Evolutionary conservation across 1,140 invertebrate genomes (phyloP), one percentile per base, ranked within the genome.

Genomic region (Drosophila leontia): DNA sequence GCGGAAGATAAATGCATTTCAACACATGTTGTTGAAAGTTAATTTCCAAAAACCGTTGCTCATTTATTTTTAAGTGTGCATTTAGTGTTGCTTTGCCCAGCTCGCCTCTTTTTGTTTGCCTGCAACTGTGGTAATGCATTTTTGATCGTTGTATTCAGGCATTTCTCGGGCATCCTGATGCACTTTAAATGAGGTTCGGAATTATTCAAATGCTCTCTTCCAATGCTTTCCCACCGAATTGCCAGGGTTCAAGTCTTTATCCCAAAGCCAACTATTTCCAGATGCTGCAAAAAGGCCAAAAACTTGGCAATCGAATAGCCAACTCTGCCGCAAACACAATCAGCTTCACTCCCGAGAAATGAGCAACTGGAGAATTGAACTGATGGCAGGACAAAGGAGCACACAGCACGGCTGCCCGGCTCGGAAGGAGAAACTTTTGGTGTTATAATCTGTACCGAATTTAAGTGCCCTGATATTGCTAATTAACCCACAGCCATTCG

Each of bases 1-100:
- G 64, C 75, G 68, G 82, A 90, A 90, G 85, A 90, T 90, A 90
- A 90, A 90, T 90, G 85, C 85, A 63, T 85, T 90, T 82, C 75
- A 90, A 85, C 85, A 90, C 81, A 90, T 90, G 85, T 90, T 90
- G 85, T 90, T 90, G 85, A 90, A 90, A 90, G 85, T 90, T 90
- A 90, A 90, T 90, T 90, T 90, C 78, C 59, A 71, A 83, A 82
- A 82, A 88, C 82, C 67, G 85, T 72, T 90, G 81, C 85, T 85
- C 81, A 82, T 85, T 90, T 88, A 69, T 71, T 79, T 69, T 79
- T 90, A 87, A 87, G 75, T 88, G 84, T 58, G 78, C 84, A 90
- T 90, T 84, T 80, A 65, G 59, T 69, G 75, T 70, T 56, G 47
- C 45, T 48, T 55, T 64, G 23, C 4, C 15, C 12, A 8, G 26